These are phyloP conservation scores for Gallirallus australis DNA, from an alignment of 2,797 vertebrate species.

Conservation along the genomic window DNA sequence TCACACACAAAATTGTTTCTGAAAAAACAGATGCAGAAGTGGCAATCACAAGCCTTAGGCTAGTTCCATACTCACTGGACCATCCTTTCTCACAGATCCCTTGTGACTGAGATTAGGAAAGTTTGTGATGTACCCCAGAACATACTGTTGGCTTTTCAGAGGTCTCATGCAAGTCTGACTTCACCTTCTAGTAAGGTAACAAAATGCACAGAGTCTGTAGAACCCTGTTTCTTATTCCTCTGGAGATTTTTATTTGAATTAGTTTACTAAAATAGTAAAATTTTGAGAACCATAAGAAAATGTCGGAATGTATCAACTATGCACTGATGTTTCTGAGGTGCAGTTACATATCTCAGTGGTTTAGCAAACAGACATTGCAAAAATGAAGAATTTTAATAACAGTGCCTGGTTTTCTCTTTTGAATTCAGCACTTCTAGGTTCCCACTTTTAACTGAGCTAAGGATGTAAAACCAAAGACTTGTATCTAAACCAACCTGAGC, in stretches of 20 bases:
- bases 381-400: neutral
- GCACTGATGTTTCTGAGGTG: neutral
- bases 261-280: neutral
- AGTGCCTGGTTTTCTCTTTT: neutral
- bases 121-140: neutral
- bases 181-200: neutral
- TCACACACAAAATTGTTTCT: neutral
- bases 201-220: neutral
- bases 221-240: neutral
- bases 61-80: neutral
- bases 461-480: neutral
- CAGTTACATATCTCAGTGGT: neutral
- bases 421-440: neutral
- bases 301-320: neutral
- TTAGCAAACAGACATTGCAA: neutral
- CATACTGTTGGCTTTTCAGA: neutral
- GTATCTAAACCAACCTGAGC: neutral
- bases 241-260: neutral
- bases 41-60: neutral
- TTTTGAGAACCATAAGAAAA: neutral
- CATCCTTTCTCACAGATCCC: neutral
- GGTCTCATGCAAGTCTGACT: neutral
- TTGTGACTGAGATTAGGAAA: neutral
- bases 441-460: neutral
- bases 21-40: neutral